Evolutionary conservation across 2,888 invertebrate genomes (phyloP), one percentile per base, ranked within the genome.

Genomic region (Steromphala cineraria): DNA sequence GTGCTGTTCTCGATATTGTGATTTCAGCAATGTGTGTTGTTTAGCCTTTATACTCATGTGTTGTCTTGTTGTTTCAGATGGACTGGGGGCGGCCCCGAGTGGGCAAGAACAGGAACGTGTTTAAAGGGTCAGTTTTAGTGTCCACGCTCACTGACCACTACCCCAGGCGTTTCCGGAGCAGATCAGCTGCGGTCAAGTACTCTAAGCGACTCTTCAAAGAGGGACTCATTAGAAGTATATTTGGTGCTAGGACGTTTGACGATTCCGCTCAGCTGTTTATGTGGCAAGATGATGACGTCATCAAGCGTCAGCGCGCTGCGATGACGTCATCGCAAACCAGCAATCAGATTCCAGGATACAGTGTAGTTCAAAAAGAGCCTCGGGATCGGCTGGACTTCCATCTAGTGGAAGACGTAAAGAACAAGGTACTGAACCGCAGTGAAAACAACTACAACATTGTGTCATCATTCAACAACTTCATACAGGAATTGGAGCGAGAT

Each of bases 101-200:
- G 81, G 82, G 79, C 19, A 80, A 80, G 24, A 88, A 86, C 67
- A 81, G 86, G 40, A 84, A 90, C 78, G 89, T 90, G 7, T 92
- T 92, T 83, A 90, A 90, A 84, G 92, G 92, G 5, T 89, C 90
- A 17, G 88, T 89, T 36, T 84, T 92, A 55, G 90, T 92, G n/a
- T 87, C 90, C n/a, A 88, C 89, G 13, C 86, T 92, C 46, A 83
- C 90, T 62, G 91, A 91, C 74, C 87, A 89, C 8, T 87, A 90
- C 81, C 87, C 89, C 0, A 82, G 85, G 52, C 84, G 88, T 24
- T 91, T 92, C 81, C 86, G 85, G 55, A 87, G 82, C 77, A 83
- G 92, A n/a, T 82, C 88, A 17, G 82, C 83, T 52, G 92, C 92
- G 15, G 82, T 88, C 67, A 87, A 87, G 82, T 91, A 90, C 80